Evolutionary conservation across 1,140 invertebrate genomes (phyloP), one percentile per base, ranked within the genome.

Genomic region (Eciton burchellii): DNA sequence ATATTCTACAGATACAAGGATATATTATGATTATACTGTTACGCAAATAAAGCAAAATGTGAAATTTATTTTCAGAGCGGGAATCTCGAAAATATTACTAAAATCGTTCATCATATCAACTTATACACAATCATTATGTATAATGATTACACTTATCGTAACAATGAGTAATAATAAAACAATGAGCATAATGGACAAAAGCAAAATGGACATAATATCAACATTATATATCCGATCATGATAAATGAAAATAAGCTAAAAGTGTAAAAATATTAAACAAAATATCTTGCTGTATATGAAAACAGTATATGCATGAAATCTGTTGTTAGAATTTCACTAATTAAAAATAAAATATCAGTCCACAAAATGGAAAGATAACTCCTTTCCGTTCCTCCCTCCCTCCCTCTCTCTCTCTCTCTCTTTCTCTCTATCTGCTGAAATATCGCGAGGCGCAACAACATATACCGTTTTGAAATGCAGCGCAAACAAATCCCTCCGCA

Each of bases 211-310:
- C n/a, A 60, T 24, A 57, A 43, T n/a, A 43, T 3, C 41, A 60
- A 73, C 11, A n/a, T 41, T 59, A 3, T 35, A 74, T 24, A 45
- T 21, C 2, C 0, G 1, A 0, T 43, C 6, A 12, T 26, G n/a
- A 45, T n/a, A 26, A 56, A 24, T 41, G 9, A 56, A 56, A 57
- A 43, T 24, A 70, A 54, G 41, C 9, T n/a, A 73, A 62, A 21
- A 45, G n/a, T 4, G 60, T 11, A 59, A 45, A 0, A 26, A n/a
- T 6, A 35, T 35, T 14, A 49, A 29, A 74, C 2, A 14, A 29
- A 2, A 60, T 59, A 26, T 24, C 2, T n/a, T n/a, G 6, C 29
- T 14, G 52, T 35, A 35, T 35, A 3, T 35, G n/a, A 49, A 68
- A 49, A 66, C 3, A 45, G 45, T 19, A n/a, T 12, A 6, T 4